A percentile compares a stretch with the other conserved stretches of the same genome.
Conservation (phyloP, 2,797 vertebrate species). For the Salmo trutta region DNA sequence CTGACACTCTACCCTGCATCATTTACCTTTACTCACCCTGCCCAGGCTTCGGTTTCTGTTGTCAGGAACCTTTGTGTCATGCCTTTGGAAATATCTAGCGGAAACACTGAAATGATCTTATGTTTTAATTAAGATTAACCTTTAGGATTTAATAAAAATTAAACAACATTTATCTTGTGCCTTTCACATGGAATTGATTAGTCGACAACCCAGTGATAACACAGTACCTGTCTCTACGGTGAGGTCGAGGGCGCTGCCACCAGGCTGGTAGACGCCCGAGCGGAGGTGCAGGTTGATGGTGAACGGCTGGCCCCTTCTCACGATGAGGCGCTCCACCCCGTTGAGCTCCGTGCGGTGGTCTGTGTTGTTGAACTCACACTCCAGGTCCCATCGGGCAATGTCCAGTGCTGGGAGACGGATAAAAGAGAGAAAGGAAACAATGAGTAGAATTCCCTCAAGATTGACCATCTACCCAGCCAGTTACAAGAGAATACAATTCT, state of each 20-base stretch:
- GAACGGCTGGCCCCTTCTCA: slow-evolving; percentile 88
- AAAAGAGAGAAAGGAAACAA: not conserved
- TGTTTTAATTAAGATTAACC: too few species aligned
- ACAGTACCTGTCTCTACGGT: slow-evolving; percentile 80
- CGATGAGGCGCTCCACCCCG: slow-evolving; percentile 76
- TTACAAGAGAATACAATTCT: too few species aligned
- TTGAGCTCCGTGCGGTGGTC: slow-evolving; percentile 83
- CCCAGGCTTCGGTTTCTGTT: not conserved
- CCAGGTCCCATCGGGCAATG: slow-evolving; percentile 80
- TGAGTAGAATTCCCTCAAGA: not conserved
- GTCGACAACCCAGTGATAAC: not conserved
- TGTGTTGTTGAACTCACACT: slow-evolving; percentile 80
- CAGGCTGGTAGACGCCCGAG: slow-evolving; percentile 77
- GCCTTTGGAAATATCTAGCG: too few species aligned
- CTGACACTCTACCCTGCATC: not conserved
- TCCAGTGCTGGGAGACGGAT: slow-evolving; percentile 75
- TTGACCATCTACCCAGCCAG: too few species aligned
- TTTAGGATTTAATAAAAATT: not conserved
- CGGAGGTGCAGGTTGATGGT: slow-evolving; percentile 78
- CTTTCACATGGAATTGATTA: too few species aligned
- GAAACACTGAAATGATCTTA: too few species aligned
- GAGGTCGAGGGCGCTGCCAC: slow-evolving; percentile 77
- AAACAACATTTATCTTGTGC: too few species aligned
- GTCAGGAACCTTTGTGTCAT: slow-evolving; percentile 4
- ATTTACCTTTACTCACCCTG: not conserved